A percentile compares a stretch with the other conserved stretches of the same genome.
Evolutionary conservation across 2,888 invertebrate species (phyloP).

Genomic region (Eilema griseolum): DNA sequence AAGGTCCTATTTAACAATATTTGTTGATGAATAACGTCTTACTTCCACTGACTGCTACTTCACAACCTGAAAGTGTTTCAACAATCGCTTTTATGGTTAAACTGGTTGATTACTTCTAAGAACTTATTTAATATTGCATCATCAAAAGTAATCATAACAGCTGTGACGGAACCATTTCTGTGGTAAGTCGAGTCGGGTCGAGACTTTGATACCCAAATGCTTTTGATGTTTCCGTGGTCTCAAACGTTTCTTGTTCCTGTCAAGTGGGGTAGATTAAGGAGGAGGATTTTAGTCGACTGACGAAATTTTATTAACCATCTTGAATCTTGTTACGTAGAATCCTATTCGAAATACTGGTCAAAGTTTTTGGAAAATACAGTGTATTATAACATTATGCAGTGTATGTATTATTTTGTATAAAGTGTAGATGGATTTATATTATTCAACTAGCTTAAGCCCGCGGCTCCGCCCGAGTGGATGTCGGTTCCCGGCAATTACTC

Average conservation of each 20-base stretch:
- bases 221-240: neutral
- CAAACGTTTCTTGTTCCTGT: neutral
- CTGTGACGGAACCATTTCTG: neutral
- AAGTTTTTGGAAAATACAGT: neutral
- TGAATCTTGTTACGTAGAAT: neutral
- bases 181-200: neutral
- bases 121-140: slow-evolving; percentile 1
- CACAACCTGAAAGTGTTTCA: neutral
- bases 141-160: slow-evolving; percentile 1
- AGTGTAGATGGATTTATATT: no score
- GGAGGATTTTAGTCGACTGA: neutral
- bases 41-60: neutral
- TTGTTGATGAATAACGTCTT: neutral
- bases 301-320: neutral
- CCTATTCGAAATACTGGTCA: neutral
- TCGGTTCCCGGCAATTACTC: no score
- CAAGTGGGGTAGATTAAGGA: neutral
- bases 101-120: neutral
- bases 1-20: no score
- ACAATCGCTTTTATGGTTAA: neutral
- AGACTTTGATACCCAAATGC: slow-evolving; percentile 4
- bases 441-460: no score
- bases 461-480: no score
- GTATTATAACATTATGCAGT: neutral
- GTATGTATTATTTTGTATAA: no score